Base-by-base conservation (phyloP, 2,888 invertebrate species). In the Diploptera punctata region DNA sequence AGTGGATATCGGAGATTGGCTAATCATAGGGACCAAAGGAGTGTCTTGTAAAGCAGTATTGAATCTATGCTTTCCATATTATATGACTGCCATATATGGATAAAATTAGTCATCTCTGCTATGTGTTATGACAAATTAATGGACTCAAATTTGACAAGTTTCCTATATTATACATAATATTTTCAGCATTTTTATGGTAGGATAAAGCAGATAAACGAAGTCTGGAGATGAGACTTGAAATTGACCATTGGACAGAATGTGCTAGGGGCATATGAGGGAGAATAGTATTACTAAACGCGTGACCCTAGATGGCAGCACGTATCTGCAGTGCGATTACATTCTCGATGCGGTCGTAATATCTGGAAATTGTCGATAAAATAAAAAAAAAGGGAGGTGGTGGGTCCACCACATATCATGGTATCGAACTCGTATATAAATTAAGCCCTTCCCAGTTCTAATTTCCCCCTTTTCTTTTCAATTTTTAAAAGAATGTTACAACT, bases 301-400 rank as follows among this genome's bases (percentile, higher is more conserved):
- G 65, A 65, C 47, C 18, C 65, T 44, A 65, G 44, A 65, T 65
- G 47, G 65, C 43, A 16, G 65, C 65, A 65, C 47, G 65, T 65
- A 65, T 16, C 13, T 57, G 5, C 29, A 16, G 57, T 57, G n/a
- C 31, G 29, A 57, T 57, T 57, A 57, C 47, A 4, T 47, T n/a
- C 47, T 13, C 7, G 47, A n/a, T 47, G 18, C 29, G 4, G 57
- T 29, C 57, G 26, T 29, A 26, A 29, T n/a, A n/a, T 29, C n/a
- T n/a, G 57, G 31, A 54, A 26, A 57, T 24, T 31, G 57, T 57
- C 57, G 29, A 57, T 57, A 31, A 57, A 57, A 31, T n/a, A n/a
- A n/a, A n/a, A n/a, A n/a, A n/a, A n/a, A n/a, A n/a, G n/a, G n/a
- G n/a, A n/a, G n/a, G 3, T 33, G 10, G 33, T 33, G 10, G 33